Conservation (phyloP, 2,113 vertebrate genomes). For the Scomber colias region DNA sequence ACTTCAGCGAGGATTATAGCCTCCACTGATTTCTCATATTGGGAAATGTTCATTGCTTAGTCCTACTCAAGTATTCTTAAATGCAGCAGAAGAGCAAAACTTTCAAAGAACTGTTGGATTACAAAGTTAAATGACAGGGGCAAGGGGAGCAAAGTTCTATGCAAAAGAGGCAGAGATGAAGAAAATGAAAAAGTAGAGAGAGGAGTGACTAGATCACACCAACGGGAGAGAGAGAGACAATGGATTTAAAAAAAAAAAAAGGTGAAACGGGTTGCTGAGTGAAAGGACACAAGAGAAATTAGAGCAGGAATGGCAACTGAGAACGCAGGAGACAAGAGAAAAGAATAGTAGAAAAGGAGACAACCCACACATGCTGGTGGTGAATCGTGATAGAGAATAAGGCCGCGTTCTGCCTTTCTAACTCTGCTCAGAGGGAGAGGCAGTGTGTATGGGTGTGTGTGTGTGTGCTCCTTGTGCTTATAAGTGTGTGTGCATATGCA, state of each 20-base stretch:
- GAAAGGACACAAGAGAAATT: background rate
- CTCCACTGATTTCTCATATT: background rate
- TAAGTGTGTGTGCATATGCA: background rate
- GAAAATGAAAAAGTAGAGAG: constrained; percentile 11
- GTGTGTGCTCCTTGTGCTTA: background rate
- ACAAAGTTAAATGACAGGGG: background rate
- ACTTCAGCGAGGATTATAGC: too few species aligned
- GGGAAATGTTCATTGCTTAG: background rate
- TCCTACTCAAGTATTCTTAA: background rate
- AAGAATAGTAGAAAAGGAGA: constrained; percentile 19
- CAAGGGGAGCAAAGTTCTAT: background rate
- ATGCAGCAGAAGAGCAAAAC: background rate
- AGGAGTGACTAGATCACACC: background rate
- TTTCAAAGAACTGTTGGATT: background rate
- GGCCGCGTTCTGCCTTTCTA: constrained; percentile 44
- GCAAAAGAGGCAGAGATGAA: constrained; percentile 10
- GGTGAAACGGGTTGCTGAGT: background rate
- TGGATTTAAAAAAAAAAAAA: background rate
- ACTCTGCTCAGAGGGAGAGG: constrained; percentile 55
- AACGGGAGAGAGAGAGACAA: background rate
- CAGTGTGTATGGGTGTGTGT: background rate
- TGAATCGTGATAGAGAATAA: constrained; percentile 50
- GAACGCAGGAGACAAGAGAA: constrained; percentile 23
- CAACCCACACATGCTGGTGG: constrained; percentile 58
- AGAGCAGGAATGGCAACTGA: constrained; percentile 18